Evolutionary conservation across 1,140 invertebrate species (phyloP), one percentile per base, ranked within the genome.

Genomic region (Vanessa atalanta): DNA sequence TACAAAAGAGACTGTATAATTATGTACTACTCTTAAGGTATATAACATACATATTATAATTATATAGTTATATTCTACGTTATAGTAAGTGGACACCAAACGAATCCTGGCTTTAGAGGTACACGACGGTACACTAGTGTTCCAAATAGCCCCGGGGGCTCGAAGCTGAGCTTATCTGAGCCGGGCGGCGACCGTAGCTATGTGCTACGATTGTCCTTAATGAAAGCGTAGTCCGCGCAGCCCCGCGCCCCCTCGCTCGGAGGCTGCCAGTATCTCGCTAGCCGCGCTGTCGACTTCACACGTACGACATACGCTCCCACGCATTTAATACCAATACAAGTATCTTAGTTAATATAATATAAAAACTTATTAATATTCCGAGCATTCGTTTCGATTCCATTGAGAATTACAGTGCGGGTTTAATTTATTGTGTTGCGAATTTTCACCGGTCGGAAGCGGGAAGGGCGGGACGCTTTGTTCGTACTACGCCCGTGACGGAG

Each of bases 251-350:
- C 81, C 76, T 66, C 79, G 66, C 75, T 78, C 81, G 88, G 88
- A 88, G 83, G 90, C 88, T 89, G 90, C 80, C 88, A 92, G 90
- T 92, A 87, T 87, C 86, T 82, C 88, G 89, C 89, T 87, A 77
- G 82, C 83, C 89, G 88, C 85, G 86, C 81, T 82, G 75, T 78
- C 87, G 88, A 83, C 79, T 74, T 75, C 75, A 90, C 87, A 90
- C 82, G 86, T 83, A 77, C 83, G 70, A 78, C 77, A 68, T 71
- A 83, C 81, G 79, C 65, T 64, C 63, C 31, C 77, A 76, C 72
- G 65, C 67, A 69, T 14, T 15, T 50, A 66, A 61, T 37, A 61
- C 26, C 26, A 70, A 69, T 67, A 55, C 66, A 61, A 70, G 47
- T 60, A 50, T 70, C 67, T 57, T 47, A 53, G 9, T 72, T 60